Base-by-base conservation (phyloP, 1,140 invertebrate species). In the Bacillus rossius region DNA sequence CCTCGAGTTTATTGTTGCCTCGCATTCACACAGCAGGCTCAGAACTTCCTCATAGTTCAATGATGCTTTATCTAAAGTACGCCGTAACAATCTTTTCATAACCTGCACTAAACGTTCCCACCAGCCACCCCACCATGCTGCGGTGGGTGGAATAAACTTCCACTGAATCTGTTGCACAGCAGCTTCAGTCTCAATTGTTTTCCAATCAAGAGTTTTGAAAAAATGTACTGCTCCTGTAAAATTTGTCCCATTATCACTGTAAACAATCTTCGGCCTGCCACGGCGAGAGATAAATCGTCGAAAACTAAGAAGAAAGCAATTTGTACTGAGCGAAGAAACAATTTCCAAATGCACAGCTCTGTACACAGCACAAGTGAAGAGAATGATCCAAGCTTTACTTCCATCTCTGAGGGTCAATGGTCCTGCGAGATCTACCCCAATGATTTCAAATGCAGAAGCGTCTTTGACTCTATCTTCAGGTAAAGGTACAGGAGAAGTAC, bases 241-340 rank as follows among this genome's bases (percentile, higher is more conserved):
- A 60, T 71, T 75, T 8, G 63, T 71, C 0, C 68, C 75, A 54
- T 77, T 75, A n/a, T 77, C 72, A 40, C 64, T 71, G 45, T 68
- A 76, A 8, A 79, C 68, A 0, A 64, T 64, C 1, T 40, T 41
- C 2, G 70, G 72, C 57, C 67, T 55, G 34, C 70, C 69, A 58
- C 68, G 60, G 48, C 67, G 48, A n/a, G 64, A 65, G 10, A 72
- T 58, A 56, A 75, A 75, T 45, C 70, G 49, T 17, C 70, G 38
- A 4, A 73, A 60, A 1, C 60, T 65, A 43, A 63, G 53, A 2
- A 72, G 29, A 61, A 72, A 73, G 17, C 26, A 45, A 13, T 65
- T 59, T 8, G 67, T 68, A 0, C 64, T 64, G 14, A 73, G 48
- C 2, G 67, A 65, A 3, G 51, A 55, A 1, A 64, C 59, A 8